Evolutionary conservation across 2,797 vertebrate genomes (phyloP).

Genomic region (Urosaurus nigricauda): DNA sequence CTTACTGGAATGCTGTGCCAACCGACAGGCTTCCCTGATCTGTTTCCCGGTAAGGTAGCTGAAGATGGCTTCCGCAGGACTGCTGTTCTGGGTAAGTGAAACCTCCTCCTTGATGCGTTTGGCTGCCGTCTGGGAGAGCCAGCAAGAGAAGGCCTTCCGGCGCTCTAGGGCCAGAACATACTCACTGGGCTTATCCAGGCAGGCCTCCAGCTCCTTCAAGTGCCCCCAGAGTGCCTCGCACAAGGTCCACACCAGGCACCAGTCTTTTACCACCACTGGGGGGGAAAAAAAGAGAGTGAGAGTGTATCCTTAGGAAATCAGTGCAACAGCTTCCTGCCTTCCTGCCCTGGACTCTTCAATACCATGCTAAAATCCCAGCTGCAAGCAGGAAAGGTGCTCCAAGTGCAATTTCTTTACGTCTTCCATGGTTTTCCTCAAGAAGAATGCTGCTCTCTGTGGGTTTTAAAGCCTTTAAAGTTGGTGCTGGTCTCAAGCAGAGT

Average conservation of each 20-base stretch:
- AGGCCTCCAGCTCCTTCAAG: conserved; percentile 77
- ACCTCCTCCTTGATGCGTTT: conserved; percentile 87
- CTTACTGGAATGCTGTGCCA: conserved; percentile 89
- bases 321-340: too few relatives aligned
- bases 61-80: conserved; percentile 88
- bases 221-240: conserved; percentile 92
- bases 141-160: conserved; percentile 87
- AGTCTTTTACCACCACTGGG: conserved; percentile 83
- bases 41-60: conserved; percentile 92
- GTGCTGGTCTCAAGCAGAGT: too few relatives aligned
- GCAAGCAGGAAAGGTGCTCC: too few relatives aligned
- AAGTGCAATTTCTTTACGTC: not conserved
- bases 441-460: not conserved
- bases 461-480: not conserved
- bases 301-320: not conserved
- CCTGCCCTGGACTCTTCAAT: not conserved
- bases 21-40: conserved; percentile 90
- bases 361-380: not conserved
- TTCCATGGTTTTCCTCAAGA: not conserved
- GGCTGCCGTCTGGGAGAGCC: conserved; percentile 86
- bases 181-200: conserved; percentile 66
- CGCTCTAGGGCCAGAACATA: conserved; percentile 88
- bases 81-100: conserved; percentile 72
- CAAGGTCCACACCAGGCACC: conserved; percentile 91
- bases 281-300: not conserved